A percentile compares a stretch with the other conserved stretches of the same genome.
Evolutionary conservation across 64 coral and sea anemone genomes (phyloP).

Genomic region (Montipora foliosa): DNA sequence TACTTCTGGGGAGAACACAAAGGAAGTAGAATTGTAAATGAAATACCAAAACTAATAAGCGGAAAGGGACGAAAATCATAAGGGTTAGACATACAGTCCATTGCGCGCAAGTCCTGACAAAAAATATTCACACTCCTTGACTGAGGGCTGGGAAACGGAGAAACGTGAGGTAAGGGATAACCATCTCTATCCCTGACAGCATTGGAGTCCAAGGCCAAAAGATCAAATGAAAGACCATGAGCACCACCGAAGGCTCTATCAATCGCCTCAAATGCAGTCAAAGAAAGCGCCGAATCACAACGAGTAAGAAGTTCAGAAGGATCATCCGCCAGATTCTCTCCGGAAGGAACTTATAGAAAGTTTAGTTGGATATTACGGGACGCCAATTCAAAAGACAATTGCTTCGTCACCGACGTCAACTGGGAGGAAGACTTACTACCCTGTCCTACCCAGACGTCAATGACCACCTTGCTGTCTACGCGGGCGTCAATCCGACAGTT

Average conservation of each 20-base stretch:
- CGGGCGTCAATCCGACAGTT: too few species aligned
- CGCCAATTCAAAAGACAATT: background rate
- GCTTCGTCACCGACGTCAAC: background rate
- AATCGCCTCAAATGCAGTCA: too few species aligned
- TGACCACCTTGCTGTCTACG: background rate
- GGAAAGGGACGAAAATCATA: too few species aligned
- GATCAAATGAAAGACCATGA: background rate
- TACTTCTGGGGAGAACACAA: too few species aligned
- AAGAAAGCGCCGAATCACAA: too few species aligned
- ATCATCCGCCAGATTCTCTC: background rate
- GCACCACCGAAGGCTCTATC: background rate
- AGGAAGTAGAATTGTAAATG: too few species aligned
- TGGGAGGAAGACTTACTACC: background rate
- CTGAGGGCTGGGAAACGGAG: background rate
- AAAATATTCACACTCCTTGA: too few species aligned
- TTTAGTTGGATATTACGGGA: background rate
- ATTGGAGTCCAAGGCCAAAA: constrained; percentile 38
- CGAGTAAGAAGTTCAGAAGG: background rate
- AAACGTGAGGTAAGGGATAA: constrained; percentile 1
- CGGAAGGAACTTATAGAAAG: background rate
- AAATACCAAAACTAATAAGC: too few species aligned
- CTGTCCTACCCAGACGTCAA: background rate
- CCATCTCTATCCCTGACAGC: background rate
- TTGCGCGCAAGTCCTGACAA: too few species aligned
- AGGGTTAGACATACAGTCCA: too few species aligned